Conservation (phyloP, 2,113 vertebrate species). For the Paralichthys olivaceus region DNA sequence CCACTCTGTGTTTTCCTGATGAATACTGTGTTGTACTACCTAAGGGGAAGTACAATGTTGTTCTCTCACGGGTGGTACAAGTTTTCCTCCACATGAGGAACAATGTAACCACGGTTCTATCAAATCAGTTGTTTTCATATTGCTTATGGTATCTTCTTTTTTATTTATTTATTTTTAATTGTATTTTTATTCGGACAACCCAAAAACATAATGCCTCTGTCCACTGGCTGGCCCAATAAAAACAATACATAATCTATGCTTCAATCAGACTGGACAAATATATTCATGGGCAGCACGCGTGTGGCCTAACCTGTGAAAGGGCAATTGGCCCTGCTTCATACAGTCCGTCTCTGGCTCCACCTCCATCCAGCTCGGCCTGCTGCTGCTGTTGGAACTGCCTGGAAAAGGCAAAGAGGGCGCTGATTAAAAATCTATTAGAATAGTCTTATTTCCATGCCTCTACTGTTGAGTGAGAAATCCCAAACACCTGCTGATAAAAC, state of each 20-base stretch:
- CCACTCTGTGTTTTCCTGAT: not conserved
- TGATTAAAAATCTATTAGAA: constrained; percentile 27
- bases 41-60: not conserved
- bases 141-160: not conserved
- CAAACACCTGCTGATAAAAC: constrained; percentile 55
- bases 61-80: not conserved
- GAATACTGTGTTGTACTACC: not conserved
- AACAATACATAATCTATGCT: no score
- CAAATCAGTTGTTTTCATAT: not conserved
- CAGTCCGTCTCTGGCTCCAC: constrained; percentile 84
- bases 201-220: no score
- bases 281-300: not conserved
- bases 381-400: constrained; percentile 88
- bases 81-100: not conserved
- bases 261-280: not conserved
- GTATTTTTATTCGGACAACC: not conserved
- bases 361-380: constrained; percentile 89
- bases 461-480: constrained; percentile 49
- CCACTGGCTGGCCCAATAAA: no score
- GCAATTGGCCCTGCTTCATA: constrained; percentile 81
- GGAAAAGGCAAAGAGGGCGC: constrained; percentile 32
- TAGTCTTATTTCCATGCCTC: constrained; percentile 19
- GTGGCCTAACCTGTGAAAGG: constrained; percentile 74
- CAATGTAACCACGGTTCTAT: not conserved
- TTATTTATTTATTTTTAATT: not conserved